These are phyloP conservation scores for Pomatorhinus ruficollis DNA, from an alignment of 2,113 vertebrate genomes.

Conservation along the genomic window DNA sequence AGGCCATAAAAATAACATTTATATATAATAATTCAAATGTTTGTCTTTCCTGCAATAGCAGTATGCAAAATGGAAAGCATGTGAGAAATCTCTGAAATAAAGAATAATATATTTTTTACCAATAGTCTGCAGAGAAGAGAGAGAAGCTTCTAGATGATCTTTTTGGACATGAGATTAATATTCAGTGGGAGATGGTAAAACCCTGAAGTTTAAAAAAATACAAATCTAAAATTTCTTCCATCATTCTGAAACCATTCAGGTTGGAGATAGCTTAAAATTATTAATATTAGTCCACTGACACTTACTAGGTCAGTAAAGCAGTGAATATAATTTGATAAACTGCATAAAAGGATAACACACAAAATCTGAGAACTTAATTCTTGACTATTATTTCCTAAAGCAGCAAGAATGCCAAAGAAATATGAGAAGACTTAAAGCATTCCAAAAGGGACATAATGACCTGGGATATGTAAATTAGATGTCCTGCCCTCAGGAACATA, in stretches of 20 bases:
- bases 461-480: background rate
- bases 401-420: accelerated
- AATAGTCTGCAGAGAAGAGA: background rate
- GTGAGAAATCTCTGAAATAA: background rate
- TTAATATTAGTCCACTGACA: background rate
- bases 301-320: background rate
- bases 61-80: background rate
- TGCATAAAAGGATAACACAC: background rate
- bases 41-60: background rate
- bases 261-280: background rate
- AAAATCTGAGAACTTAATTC: background rate
- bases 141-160: background rate
- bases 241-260: background rate
- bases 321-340: background rate
- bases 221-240: background rate
- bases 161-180: background rate
- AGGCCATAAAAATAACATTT: background rate
- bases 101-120: background rate
- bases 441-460: background rate
- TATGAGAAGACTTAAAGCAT: background rate
- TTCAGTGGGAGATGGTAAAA: background rate
- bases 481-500: background rate
- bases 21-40: background rate
- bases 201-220: background rate
- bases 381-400: background rate